Evolutionary conservation across 2,888 invertebrate species (phyloP).

Genomic region (Torymus texanus): DNA sequence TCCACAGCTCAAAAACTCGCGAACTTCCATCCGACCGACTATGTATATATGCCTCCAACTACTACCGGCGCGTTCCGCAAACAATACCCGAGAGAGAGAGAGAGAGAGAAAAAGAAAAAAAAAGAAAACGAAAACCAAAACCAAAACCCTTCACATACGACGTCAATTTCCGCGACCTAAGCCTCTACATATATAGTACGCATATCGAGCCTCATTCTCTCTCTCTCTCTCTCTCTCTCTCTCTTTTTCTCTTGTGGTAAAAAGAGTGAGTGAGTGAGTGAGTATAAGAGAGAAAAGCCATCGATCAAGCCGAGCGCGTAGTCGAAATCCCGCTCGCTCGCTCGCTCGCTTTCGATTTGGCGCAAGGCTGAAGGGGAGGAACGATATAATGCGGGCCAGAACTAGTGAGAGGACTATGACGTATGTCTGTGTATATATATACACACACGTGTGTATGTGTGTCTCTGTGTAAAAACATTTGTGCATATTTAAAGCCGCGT

Average conservation of each 20-base stretch:
- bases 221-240: not conserved
- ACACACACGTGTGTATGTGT: too few species aligned
- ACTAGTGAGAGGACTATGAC: not conserved
- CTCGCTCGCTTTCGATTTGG: slow-evolving; percentile 38
- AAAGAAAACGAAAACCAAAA: too few species aligned
- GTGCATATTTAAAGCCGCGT: slow-evolving; percentile 33
- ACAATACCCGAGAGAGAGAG: too few species aligned
- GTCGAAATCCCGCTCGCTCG: slow-evolving; percentile 21
- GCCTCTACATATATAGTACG: too few species aligned
- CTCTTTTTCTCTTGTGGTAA: not conserved
- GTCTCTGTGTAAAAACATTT: slow-evolving; percentile 28
- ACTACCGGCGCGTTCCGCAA: too few species aligned
- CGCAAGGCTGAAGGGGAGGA: slow-evolving; percentile 35
- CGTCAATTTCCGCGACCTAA: too few species aligned
- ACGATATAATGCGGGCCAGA: not conserved
- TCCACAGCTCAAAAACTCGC: too few species aligned
- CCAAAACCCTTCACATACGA: too few species aligned
- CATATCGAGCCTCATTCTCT: too few species aligned
- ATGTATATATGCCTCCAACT: too few species aligned
- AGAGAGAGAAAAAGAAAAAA: too few species aligned
- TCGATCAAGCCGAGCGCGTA: slow-evolving; percentile 35
- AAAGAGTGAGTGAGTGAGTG: not conserved
- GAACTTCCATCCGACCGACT: not conserved
- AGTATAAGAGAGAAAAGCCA: slow-evolving; percentile 29
- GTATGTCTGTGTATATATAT: not conserved